These are phyloP conservation scores for Acrobasis suavella DNA, from an alignment of 2,888 invertebrate species.

Conservation along the genomic window DNA sequence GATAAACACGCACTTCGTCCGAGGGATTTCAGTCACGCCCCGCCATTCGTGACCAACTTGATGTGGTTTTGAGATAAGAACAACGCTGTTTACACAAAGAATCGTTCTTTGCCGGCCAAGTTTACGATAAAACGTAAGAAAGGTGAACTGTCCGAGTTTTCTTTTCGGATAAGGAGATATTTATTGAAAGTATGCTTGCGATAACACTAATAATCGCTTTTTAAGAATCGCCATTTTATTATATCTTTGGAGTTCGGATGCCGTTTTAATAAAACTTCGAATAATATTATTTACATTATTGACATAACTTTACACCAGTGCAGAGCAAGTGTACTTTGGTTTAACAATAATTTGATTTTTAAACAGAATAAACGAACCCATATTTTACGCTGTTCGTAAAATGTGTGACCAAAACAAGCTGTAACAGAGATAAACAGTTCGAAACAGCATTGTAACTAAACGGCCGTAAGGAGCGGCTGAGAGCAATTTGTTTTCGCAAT, in stretches of 20 bases:
- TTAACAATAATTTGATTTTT: neutral
- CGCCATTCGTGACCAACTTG: conserved; percentile 70
- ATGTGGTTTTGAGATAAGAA: conserved; percentile 66
- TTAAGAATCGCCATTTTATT: neutral
- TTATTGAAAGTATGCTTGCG: conserved; percentile 28
- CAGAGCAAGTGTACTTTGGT: neutral
- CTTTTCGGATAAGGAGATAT: conserved; percentile 36
- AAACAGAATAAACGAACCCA: neutral
- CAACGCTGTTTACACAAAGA: conserved; percentile 60
- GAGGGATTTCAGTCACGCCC: conserved; percentile 62
- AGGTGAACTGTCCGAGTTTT: conserved; percentile 40
- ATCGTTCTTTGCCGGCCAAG: conserved; percentile 42
- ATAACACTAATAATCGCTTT: conserved; percentile 5
- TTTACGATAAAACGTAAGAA: conserved; percentile 44
- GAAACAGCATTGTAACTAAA: conserved; percentile 44
- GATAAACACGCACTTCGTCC: conserved; percentile 54
- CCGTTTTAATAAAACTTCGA: neutral
- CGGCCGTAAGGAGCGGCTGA: conserved; percentile 53
- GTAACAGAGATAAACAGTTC: conserved; percentile 25
- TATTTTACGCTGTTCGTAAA: neutral
- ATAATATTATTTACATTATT: neutral
- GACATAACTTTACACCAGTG: neutral
- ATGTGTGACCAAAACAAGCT: conserved; percentile 20
- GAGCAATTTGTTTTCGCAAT: conserved; percentile 71
- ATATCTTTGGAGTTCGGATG: neutral